phyloP scores from a whole-genome alignment of 2,888 invertebrate species.

The Cerastoderma edule region DNA sequence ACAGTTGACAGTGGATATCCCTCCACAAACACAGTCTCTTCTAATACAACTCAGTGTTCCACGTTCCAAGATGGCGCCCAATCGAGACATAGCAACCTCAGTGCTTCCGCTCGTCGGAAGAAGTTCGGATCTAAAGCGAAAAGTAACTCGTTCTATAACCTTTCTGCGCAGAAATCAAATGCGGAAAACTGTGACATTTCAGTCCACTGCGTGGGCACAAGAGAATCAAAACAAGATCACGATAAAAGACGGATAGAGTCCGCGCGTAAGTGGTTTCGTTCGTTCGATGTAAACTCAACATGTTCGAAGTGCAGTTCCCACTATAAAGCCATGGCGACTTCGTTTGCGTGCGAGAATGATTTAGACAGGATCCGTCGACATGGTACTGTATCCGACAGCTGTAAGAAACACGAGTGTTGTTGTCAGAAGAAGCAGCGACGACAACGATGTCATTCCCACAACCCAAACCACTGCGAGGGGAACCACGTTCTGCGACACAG shows the following conservation, averaged over 20 bases:
- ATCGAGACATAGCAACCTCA: neutral
- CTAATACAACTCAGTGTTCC: conserved; percentile 6
- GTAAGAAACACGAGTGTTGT: conserved; percentile 1
- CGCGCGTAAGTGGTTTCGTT: neutral
- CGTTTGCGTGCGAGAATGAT: conserved; percentile 31
- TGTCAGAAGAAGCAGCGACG: conserved; percentile 24
- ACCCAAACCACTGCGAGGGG: conserved; percentile 8
- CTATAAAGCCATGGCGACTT: neutral
- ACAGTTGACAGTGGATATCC: conserved; percentile 53
- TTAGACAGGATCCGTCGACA: conserved; percentile 23
- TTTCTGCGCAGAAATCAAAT: conserved; percentile 7
- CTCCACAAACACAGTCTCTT: conserved; percentile 39
- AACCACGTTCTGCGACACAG: neutral
- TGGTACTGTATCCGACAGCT: neutral
- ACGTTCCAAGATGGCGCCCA: neutral
- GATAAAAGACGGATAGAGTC: neutral
- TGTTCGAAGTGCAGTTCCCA: neutral
- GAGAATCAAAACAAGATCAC: neutral
- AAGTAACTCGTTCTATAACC: conserved; percentile 49
- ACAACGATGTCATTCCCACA: conserved; percentile 12
- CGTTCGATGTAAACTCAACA: neutral
- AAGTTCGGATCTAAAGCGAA: conserved; percentile 48
- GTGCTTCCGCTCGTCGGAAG: conserved; percentile 38
- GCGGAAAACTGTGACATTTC: neutral
- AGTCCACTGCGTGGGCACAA: neutral